phyloP scores from a whole-genome alignment of 2,113 vertebrate genomes.

The Apus apus region DNA sequence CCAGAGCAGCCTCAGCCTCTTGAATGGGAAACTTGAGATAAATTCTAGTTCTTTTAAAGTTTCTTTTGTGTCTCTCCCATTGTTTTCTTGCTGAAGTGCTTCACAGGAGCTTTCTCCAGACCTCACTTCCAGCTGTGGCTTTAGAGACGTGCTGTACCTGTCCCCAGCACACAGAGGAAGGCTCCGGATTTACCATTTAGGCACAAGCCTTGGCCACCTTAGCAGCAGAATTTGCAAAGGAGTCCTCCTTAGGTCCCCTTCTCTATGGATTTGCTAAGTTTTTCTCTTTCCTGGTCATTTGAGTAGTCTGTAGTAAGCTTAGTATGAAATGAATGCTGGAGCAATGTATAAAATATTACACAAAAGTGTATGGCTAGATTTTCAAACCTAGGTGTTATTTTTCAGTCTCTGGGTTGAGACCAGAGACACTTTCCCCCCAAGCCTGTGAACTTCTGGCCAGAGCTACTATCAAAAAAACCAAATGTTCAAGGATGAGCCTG shows the following conservation, averaged over 20 bases:
- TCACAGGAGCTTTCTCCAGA: not conserved
- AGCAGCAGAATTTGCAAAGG: not conserved
- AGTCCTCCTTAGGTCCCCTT: not conserved
- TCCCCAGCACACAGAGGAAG: not conserved
- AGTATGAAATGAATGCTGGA: not conserved
- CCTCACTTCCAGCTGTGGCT: not conserved
- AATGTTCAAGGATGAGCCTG: not conserved
- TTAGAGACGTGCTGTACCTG: not conserved
- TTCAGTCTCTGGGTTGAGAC: not conserved
- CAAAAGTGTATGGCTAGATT: not conserved
- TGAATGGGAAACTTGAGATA: not conserved
- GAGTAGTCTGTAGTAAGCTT: not conserved
- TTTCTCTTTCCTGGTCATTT: not conserved
- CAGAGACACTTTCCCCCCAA: not conserved
- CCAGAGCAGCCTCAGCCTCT: not conserved
- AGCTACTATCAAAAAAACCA: rapidly evolving
- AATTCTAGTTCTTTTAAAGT: not conserved
- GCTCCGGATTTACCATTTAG: not conserved
- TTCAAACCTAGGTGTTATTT: not conserved
- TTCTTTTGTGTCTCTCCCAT: not conserved
- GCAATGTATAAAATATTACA: not conserved
- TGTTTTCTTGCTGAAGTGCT: not conserved
- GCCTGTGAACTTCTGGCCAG: not conserved
- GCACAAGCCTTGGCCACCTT: not conserved
- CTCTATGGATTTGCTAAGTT: not conserved